phyloP scores from a whole-genome alignment of 2,113 vertebrate genomes.

The Callopanchax toddi region DNA sequence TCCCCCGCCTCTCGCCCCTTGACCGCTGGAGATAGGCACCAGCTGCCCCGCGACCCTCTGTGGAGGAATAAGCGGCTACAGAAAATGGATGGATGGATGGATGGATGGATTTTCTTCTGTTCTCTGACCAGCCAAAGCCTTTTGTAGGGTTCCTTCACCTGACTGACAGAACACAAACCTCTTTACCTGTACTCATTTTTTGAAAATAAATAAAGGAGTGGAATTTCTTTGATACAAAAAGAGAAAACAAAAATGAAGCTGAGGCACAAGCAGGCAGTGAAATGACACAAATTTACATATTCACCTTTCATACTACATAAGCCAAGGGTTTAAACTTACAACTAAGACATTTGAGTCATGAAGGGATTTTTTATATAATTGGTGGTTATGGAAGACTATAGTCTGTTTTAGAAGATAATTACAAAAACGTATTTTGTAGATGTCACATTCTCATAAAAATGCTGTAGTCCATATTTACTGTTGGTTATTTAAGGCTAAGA shows the following conservation, averaged over 20 bases:
- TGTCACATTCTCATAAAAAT: background rate
- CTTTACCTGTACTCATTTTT: too few relatives aligned
- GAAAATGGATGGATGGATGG: too few relatives aligned
- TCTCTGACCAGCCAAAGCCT: too few relatives aligned
- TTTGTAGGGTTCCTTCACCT: too few relatives aligned
- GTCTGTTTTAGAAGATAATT: background rate
- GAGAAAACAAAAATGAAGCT: background rate
- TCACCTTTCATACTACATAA: background rate
- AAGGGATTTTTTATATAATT: background rate
- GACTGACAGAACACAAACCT: too few relatives aligned
- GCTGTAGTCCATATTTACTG: slow-evolving; percentile 5
- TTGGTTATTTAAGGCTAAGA: slow-evolving; percentile 43
- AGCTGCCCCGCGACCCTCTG: too few relatives aligned
- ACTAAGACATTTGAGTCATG: background rate
- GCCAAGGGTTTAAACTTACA: background rate
- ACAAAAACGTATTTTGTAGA: background rate
- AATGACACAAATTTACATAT: background rate
- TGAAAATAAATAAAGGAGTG: background rate
- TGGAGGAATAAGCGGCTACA: too few relatives aligned
- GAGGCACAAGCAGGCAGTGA: background rate
- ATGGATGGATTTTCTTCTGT: too few relatives aligned
- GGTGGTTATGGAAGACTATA: background rate
- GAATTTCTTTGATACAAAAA: background rate
- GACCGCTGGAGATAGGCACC: too few relatives aligned
- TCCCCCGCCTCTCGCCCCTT: too few relatives aligned